Evolutionary conservation across 2,888 invertebrate genomes (phyloP).

Genomic region (Bruchidius siliquastri): DNA sequence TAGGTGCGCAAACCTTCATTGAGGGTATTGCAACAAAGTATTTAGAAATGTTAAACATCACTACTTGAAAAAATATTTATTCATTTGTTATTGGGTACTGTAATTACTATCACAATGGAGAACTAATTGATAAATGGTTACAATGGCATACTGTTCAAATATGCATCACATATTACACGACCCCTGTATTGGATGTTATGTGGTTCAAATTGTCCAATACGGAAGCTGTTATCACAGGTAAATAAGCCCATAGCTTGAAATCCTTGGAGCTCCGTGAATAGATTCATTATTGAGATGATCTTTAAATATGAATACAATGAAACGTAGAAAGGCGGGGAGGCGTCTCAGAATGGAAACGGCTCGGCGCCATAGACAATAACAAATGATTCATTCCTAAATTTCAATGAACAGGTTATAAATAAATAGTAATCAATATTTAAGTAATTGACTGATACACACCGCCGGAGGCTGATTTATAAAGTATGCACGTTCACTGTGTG

Average conservation of each 20-base stretch:
- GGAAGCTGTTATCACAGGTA: background rate
- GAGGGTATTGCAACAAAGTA: too few species aligned
- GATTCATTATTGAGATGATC: background rate
- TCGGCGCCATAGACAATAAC: background rate
- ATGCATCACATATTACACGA: too few species aligned
- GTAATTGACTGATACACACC: background rate
- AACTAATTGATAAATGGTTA: too few species aligned
- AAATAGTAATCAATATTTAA: background rate
- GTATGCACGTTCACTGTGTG: too few species aligned
- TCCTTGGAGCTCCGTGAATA: background rate
- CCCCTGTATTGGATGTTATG: too few species aligned
- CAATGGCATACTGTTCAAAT: too few species aligned
- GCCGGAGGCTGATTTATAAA: too few species aligned
- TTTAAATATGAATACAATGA: background rate
- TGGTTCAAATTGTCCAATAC: background rate
- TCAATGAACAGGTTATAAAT: background rate
- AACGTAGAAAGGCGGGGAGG: background rate
- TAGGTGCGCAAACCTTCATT: too few species aligned
- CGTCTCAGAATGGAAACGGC: background rate
- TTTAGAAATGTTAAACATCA: too few species aligned
- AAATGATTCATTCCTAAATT: background rate
- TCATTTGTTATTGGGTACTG: too few species aligned
- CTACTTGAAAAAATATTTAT: too few species aligned
- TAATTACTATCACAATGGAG: too few species aligned
- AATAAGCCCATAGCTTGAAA: background rate